A percentile compares a stretch with the other conserved stretches of the same genome.
These are phyloP conservation scores for Genyomyrus donnyi DNA, from an alignment of 2,113 vertebrate species.

Conservation along the genomic window DNA sequence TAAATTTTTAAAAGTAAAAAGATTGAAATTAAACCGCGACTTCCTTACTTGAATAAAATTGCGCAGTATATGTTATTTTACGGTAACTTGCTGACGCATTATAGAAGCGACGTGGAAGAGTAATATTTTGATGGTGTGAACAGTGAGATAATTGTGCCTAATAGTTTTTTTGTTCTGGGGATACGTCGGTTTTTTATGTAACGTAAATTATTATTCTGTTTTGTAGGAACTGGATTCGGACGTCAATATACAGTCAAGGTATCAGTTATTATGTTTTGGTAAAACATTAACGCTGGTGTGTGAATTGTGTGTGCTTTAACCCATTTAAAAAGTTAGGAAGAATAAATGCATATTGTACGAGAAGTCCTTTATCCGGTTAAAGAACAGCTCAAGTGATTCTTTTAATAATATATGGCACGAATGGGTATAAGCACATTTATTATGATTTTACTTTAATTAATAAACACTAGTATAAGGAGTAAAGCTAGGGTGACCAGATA, in stretches of 20 bases:
- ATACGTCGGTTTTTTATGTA: background rate
- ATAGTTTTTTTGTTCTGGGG: background rate
- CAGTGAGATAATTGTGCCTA: background rate
- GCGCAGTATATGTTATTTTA: background rate
- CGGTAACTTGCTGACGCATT: constrained; percentile 13
- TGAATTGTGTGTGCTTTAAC: background rate
- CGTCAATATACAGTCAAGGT: background rate
- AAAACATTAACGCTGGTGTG: background rate
- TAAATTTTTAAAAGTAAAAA: background rate
- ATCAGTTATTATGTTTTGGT: background rate
- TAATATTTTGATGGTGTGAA: background rate
- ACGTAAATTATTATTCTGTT: background rate
- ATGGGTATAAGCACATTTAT: background rate
- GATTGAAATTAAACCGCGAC: background rate
- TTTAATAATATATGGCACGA: background rate
- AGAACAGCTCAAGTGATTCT: background rate
- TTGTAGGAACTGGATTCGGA: background rate
- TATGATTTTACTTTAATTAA: background rate
- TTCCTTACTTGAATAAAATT: background rate
- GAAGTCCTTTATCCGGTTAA: background rate
- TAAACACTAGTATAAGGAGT: background rate
- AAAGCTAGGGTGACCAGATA: too few species aligned
- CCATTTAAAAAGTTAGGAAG: background rate
- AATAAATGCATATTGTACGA: background rate
- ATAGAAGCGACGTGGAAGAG: background rate